These are phyloP conservation scores for Theretra japonica DNA, from an alignment of 2,888 invertebrate species.

Conservation along the genomic window DNA sequence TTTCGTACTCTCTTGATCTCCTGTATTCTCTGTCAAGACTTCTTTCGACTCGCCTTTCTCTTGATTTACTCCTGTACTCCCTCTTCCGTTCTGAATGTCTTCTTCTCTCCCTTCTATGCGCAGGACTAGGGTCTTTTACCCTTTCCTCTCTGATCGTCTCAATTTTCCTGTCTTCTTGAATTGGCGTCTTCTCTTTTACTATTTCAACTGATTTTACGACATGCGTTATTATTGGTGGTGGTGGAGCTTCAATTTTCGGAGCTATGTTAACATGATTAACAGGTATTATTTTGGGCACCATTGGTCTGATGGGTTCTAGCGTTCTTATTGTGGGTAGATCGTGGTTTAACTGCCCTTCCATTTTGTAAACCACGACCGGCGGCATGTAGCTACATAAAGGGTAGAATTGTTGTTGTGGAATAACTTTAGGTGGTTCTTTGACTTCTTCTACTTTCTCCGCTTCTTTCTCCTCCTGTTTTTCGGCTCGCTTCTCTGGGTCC, in stretches of 20 bases:
- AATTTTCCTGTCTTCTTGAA: constrained; percentile 38
- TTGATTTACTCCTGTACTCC: constrained; percentile 61
- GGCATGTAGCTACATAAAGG: constrained; percentile 56
- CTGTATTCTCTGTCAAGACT: constrained; percentile 51
- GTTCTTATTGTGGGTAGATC: constrained; percentile 55
- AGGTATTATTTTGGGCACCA: constrained; percentile 36
- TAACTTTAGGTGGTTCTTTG: constrained; percentile 34
- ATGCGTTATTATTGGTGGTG: constrained; percentile 34
- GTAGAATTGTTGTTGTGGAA: constrained; percentile 33
- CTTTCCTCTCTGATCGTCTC: constrained; percentile 36
- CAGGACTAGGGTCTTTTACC: constrained; percentile 38
- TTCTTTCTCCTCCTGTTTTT: constrained; percentile 48
- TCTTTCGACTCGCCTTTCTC: constrained; percentile 52
- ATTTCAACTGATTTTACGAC: constrained; percentile 37
- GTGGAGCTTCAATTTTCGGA: constrained; percentile 40
- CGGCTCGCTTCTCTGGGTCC: constrained; percentile 64
- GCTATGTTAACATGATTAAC: constrained; percentile 45
- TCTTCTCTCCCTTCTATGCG: constrained; percentile 56
- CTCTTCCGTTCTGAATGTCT: constrained; percentile 63
- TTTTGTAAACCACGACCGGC: constrained; percentile 69
- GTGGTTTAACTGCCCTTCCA: constrained; percentile 59
- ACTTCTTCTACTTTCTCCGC: constrained; percentile 44
- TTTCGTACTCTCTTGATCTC: constrained; percentile 53
- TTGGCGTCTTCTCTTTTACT: constrained; percentile 35
- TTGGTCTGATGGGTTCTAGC: constrained; percentile 40